Base-by-base conservation (phyloP, 1,140 invertebrate genomes). In the Philopotamus ludificatus region DNA sequence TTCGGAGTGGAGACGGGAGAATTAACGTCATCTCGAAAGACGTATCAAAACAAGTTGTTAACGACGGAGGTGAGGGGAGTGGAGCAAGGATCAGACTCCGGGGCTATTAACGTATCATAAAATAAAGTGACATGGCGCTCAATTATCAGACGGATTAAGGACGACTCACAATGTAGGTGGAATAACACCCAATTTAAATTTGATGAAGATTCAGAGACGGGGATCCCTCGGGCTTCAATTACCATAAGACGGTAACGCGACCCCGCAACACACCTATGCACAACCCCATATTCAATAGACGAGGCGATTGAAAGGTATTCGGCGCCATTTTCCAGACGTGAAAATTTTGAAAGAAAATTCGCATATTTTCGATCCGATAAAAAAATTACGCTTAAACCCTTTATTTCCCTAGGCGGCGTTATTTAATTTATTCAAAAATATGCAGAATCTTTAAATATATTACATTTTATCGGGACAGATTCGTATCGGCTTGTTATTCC, bases 41-140 rank as follows among this genome's bases (percentile, higher is more conserved):
- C 28, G 41, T 58, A 58, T 44, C 39, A 58, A 58, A 58, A 58
- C 55, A 58, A 58, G 39, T 58, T 21, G 39, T 34, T 55, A 55
- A 28, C 26, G 15, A 39, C 55, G 28, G 41, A 9, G 55, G 28
- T 15, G 18, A 47, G 44, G 18, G 7, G 44, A 8, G 28, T 39
- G 34, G 34, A n/a, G 15, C 10, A 16, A 20, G 44, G 18, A 47
- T 47, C 44, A 20, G 8, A 8, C 18, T 16, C 3, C 18, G 4
- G 18, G 44, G 4, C 10, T 12, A 47, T 47, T 47, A 47, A 47
- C 44, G 44, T 47, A 47, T 47, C 44, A 47, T 47, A 47, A 47
- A 15, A 47, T 34, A 47, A 47, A 47, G 44, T 20, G 18, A 47
- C 44, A 47, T 47, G 8, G 10, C 4, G 18, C 8, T 16, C 44